Base-by-base conservation (phyloP, 2,113 vertebrate species). In the Struthio camelus region DNA sequence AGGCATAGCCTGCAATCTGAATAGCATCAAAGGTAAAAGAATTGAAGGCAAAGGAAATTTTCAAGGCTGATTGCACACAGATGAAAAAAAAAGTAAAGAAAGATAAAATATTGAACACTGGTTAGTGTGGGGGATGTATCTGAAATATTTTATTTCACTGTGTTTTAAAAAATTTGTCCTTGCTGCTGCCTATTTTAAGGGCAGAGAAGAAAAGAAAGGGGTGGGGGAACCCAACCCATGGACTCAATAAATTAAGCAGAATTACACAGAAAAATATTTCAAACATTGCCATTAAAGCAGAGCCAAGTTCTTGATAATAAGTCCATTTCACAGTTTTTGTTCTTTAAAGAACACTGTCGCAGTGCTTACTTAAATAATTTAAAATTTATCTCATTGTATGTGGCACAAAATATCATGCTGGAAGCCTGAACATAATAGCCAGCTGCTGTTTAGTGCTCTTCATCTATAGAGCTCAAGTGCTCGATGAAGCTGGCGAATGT, bases 31-130 rank as follows among this genome's bases (percentile, higher is more conserved):
- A 97, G 73, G 61, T 81, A 87, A 80, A 96, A 96, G 79, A 96
- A 93, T 71, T 93, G 87, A 92, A 95, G 77, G 89, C 88, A 79
- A 87, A 95, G 67, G 88, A 97, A 96, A 83, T 88, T 81, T 84
- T 96, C 85, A 70, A 89, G 95, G 77, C 69, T 89, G 93, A 96
- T 79, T 92, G 84, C 44, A 67, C 53, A 64, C 2, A 44, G 77
- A 24, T 75, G 85, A 53, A 85, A 80, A 90, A 81, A 78, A 80
- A 91, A 89, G 18, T 17, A 71, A 93, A 82, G 80, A 89, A 95
- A 85, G 76, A 93, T 81, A 90, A 96, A 97, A 90, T 94, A 95
- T 73, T 87, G 76, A 86, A 93, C 69, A 62, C 15, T 38, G 54
- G 67, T 82, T 97, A 17, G 40, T 82, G 87, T 73, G 65, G 56